Evolutionary conservation across 1,140 invertebrate species (phyloP).

Genomic region (Oppia nitens): DNA sequence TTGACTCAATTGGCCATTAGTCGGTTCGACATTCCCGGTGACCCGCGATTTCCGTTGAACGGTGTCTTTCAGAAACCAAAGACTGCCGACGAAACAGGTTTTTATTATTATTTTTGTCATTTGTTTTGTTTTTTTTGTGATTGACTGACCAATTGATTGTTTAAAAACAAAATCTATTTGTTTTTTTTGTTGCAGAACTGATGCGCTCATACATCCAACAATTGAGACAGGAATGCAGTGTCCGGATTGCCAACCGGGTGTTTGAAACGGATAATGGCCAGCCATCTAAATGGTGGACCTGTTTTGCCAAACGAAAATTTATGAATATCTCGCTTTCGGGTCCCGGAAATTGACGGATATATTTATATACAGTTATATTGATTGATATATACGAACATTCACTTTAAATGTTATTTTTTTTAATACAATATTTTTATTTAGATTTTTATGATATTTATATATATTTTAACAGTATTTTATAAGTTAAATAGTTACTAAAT

Average conservation of each 20-base stretch:
- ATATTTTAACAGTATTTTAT: too few relatives aligned
- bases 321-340: slow-evolving; percentile 93
- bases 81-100: slow-evolving; percentile 56
- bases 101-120: slow-evolving; percentile 11
- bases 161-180: too few relatives aligned
- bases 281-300: slow-evolving; percentile 96
- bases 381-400: too few relatives aligned
- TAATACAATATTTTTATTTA: too few relatives aligned
- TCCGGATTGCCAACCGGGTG: slow-evolving; percentile 76
- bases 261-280: slow-evolving; percentile 74
- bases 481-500: too few relatives aligned
- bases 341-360: slow-evolving; percentile 13
- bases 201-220: slow-evolving; percentile 87
- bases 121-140: slow-evolving; percentile 2
- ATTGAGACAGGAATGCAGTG: slow-evolving; percentile 80
- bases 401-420: too few relatives aligned
- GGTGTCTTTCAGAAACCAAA: slow-evolving; percentile 81
- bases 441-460: too few relatives aligned
- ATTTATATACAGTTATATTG: too few relatives aligned
- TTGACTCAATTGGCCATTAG: slow-evolving; percentile 88
- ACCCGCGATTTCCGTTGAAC: slow-evolving; percentile 83
- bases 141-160: slow-evolving; percentile 13
- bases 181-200: slow-evolving; percentile 51
- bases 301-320: slow-evolving; percentile 98
- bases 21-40: slow-evolving; percentile 91